A percentile compares a stretch with the other conserved stretches of the same genome.
Conservation (phyloP, 2,113 vertebrate genomes). For the Heliornis fulica region DNA sequence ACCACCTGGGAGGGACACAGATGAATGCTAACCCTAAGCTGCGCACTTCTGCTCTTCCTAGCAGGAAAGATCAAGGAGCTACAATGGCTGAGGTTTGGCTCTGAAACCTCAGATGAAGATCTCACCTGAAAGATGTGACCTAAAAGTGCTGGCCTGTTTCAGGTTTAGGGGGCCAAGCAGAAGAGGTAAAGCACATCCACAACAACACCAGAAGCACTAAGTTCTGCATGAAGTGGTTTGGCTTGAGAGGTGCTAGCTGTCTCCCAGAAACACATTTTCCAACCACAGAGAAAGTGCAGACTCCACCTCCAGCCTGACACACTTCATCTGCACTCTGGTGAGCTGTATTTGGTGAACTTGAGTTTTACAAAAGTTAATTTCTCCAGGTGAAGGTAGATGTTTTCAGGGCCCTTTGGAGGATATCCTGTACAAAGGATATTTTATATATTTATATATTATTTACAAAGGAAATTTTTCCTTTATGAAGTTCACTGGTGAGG, state of each 20-base stretch:
- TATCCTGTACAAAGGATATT: too few species aligned
- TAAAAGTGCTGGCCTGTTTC: background rate
- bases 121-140: background rate
- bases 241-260: background rate
- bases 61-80: background rate
- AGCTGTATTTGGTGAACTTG: background rate
- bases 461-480: too few species aligned
- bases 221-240: background rate
- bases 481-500: background rate
- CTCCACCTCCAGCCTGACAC: background rate
- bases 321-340: background rate
- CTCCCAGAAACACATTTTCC: background rate
- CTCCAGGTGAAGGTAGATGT: background rate
- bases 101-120: background rate
- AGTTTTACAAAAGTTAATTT: background rate
- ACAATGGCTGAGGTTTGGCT: background rate
- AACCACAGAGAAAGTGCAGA: background rate
- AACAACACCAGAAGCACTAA: background rate
- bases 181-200: background rate
- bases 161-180: background rate
- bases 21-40: fast-evolving
- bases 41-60: background rate
- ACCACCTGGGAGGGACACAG: background rate
- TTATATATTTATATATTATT: too few species aligned
- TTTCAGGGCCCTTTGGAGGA: background rate